These are phyloP conservation scores for Paramormyrops kingsleyae DNA, from an alignment of 2,113 vertebrate species.

Conservation along the genomic window DNA sequence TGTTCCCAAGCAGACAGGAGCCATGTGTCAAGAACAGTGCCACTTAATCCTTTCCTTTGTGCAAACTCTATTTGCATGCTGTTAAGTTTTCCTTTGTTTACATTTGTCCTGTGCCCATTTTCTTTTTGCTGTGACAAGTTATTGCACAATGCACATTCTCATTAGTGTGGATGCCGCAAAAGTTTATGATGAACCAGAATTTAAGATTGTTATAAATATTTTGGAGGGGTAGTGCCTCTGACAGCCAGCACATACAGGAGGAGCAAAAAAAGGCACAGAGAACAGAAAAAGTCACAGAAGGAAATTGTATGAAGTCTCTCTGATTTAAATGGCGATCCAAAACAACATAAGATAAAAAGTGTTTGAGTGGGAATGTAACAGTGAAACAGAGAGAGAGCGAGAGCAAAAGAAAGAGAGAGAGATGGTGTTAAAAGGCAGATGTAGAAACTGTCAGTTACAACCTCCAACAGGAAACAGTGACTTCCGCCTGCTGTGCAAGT, in stretches of 20 bases:
- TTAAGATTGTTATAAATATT: not conserved
- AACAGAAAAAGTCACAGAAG: not conserved
- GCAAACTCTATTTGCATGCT: not conserved
- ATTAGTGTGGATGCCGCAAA: not conserved
- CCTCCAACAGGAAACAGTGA: constrained; percentile 62
- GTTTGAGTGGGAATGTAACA: not conserved
- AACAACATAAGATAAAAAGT: not conserved
- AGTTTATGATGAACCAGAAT: not conserved
- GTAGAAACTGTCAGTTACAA: constrained; percentile 42
- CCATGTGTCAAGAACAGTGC: not conserved
- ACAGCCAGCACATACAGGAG: not conserved
- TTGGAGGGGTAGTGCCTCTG: not conserved
- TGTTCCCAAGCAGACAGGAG: not conserved
- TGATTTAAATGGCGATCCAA: not conserved
- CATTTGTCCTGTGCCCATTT: not conserved
- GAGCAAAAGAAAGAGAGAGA: constrained; percentile 2
- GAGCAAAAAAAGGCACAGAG: not conserved
- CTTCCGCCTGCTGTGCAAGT: constrained; percentile 52
- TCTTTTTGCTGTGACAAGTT: not conserved
- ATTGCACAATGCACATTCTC: not conserved
- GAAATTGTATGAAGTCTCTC: not conserved
- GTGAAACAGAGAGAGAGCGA: constrained; percentile 9
- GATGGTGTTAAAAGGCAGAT: constrained; percentile 13
- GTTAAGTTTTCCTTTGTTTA: not conserved
- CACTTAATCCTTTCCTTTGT: not conserved